Percentiles rank a stretch among this genome's conserved stretches.
Evolutionary conservation across 1,140 invertebrate genomes (phyloP).

Genomic region (Bombyx mandarina): DNA sequence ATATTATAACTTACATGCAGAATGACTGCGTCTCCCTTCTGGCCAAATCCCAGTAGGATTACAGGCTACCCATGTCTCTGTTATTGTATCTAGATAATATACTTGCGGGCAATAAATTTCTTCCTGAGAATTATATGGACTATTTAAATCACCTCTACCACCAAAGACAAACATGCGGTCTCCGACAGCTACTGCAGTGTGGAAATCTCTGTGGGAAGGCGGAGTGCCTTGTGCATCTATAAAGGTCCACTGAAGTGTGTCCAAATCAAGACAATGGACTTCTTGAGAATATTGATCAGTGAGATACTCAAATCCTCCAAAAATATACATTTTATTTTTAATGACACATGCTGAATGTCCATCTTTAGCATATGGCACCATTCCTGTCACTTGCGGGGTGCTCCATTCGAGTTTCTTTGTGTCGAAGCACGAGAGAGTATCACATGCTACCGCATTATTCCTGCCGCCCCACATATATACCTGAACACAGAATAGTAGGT

Average conservation of each 20-base stretch:
- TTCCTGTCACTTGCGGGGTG: conserved; percentile 75
- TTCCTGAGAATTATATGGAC: conserved; percentile 75
- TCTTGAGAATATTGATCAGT: conserved; percentile 85
- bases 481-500: conserved; percentile 22
- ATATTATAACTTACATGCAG: conserved; percentile 78
- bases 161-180: conserved; percentile 90
- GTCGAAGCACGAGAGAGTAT: conserved; percentile 85
- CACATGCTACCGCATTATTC: conserved; percentile 87
- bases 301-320: conserved; percentile 89
- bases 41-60: conserved; percentile 74
- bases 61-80: conserved; percentile 76
- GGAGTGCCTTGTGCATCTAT: conserved; percentile 73
- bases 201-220: conserved; percentile 88
- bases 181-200: conserved; percentile 83
- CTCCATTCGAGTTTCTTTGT: conserved; percentile 81
- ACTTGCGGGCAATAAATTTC: conserved; percentile 86
- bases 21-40: conserved; percentile 87
- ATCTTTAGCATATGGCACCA: conserved; percentile 84
- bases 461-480: conserved; percentile 92
- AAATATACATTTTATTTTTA: conserved; percentile 88
- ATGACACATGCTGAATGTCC: conserved; percentile 92
- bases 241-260: conserved; percentile 80
- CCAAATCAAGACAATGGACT: conserved; percentile 82
- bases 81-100: conserved; percentile 81
- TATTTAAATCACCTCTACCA: conserved; percentile 80